Evolutionary conservation across 2,113 vertebrate genomes (phyloP).

Genomic region (Eupsittula cactorum): DNA sequence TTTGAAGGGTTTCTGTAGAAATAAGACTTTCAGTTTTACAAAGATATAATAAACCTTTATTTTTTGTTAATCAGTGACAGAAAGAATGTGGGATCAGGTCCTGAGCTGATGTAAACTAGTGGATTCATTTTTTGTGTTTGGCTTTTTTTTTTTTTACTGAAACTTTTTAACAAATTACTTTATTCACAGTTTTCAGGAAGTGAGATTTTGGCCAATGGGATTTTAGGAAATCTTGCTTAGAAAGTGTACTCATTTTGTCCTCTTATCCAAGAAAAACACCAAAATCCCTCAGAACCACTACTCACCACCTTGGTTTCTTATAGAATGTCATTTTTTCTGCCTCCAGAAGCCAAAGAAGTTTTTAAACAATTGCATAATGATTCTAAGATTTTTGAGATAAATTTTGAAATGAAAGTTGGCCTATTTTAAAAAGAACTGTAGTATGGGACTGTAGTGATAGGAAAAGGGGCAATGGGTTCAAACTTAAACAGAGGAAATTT

Average conservation of each 20-base stretch:
- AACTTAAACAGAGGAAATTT: too few relatives aligned
- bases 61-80: not conserved
- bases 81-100: not conserved
- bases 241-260: not conserved
- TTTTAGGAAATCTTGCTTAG: not conserved
- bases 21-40: not conserved
- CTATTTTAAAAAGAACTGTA: not conserved
- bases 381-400: not conserved
- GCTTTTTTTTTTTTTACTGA: not conserved
- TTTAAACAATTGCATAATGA: not conserved
- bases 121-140: not conserved
- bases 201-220: not conserved
- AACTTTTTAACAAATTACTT: not conserved
- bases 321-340: not conserved
- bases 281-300: not conserved
- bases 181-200: not conserved
- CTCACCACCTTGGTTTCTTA: not conserved
- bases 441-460: too few relatives aligned
- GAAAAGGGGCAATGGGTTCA: too few relatives aligned
- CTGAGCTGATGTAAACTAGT: not conserved
- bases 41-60: not conserved
- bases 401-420: not conserved
- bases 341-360: not conserved
- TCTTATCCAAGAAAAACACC: not conserved
- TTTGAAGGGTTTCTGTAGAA: not conserved